Evolutionary conservation across 1,140 invertebrate species (phyloP), one percentile per base, ranked within the genome.

Genomic region (Lordiphosa clarofinis): DNA sequence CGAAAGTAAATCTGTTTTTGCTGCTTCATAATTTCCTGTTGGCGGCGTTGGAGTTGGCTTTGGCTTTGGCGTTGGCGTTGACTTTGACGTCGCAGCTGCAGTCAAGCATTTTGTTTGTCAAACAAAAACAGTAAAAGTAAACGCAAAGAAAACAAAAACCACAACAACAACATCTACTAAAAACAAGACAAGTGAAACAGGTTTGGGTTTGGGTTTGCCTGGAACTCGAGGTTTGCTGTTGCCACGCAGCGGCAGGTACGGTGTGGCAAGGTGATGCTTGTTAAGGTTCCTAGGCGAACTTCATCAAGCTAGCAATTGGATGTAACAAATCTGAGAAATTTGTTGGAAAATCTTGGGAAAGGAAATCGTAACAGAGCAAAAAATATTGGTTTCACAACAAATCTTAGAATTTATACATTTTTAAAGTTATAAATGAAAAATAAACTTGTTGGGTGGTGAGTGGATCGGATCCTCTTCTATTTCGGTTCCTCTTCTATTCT

Each of bases 71-170:
- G 39, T 21, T 15, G 49, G 0, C 46, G 39, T 21, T 15, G 49
- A 0, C 55, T 62, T 53, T 37, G 53, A 13, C 33, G 44, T 49
- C 19, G 44, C 63, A 21, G 47, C 42, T 56, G 61, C 64, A 60
- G 28, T 42, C 35, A 37, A 48, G 57, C 50, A 28, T 44, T 78
- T 73, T 79, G 74, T 79, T 78, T 79, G 59, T 11, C 69, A 79
- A 78, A 64, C 63, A 76, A 72, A 50, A 60, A 64, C 54, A 71
- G 57, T 47, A 10, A 13, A 9, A 43, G 11, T 24, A 24, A 24
- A 24, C 21, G 21, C 5, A 24, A 40, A 49, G 47, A 19, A 43
- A 60, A 66, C 37, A 40, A 48, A 11, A 5, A 47, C 28, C 19
- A 36, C 28, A 33, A 36, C 28, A 36, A 36, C 28, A 10, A 35